Evolutionary conservation across 92 coral and sea anemone species (phyloP).

Genomic region (Porites cylindrica): DNA sequence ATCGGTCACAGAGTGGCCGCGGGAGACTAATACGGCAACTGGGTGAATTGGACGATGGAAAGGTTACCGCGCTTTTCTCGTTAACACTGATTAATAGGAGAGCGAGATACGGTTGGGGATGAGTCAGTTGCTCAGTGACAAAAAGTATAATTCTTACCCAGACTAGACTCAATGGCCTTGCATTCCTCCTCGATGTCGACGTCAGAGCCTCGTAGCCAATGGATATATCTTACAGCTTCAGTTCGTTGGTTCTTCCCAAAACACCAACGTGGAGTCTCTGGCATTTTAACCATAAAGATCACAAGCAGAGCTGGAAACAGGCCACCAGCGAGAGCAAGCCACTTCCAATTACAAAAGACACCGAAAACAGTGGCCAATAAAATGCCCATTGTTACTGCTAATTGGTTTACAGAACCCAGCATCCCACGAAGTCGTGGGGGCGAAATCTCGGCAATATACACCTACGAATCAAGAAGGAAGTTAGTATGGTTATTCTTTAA

Average conservation of each 20-base stretch:
- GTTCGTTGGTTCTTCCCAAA: constrained; percentile 72
- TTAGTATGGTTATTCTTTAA: no score
- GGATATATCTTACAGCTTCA: constrained; percentile 77
- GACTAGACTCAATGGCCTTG: constrained; percentile 72
- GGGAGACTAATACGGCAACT: no score
- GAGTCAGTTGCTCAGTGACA: not conserved
- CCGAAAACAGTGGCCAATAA: constrained; percentile 71
- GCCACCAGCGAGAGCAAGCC: constrained; percentile 90
- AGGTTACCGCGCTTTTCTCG: no score
- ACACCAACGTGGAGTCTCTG: constrained; percentile 96
- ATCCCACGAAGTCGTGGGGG: constrained; percentile 84
- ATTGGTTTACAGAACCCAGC: constrained; percentile 87
- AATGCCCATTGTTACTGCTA: constrained; percentile 82
- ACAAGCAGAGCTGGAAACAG: constrained; percentile 74
- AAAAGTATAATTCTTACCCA: constrained; percentile 53
- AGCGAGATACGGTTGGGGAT: no score
- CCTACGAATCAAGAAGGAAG: no score
- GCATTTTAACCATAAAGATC: constrained; percentile 80
- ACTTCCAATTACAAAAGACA: constrained; percentile 69
- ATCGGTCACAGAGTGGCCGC: no score
- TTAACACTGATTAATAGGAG: no score
- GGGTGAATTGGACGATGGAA: no score
- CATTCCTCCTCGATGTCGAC: constrained; percentile 83
- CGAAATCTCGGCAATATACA: constrained; percentile 89
- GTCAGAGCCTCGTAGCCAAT: constrained; percentile 76